Base-by-base conservation (phyloP, 1,140 invertebrate species). In the Nymphalis io region DNA sequence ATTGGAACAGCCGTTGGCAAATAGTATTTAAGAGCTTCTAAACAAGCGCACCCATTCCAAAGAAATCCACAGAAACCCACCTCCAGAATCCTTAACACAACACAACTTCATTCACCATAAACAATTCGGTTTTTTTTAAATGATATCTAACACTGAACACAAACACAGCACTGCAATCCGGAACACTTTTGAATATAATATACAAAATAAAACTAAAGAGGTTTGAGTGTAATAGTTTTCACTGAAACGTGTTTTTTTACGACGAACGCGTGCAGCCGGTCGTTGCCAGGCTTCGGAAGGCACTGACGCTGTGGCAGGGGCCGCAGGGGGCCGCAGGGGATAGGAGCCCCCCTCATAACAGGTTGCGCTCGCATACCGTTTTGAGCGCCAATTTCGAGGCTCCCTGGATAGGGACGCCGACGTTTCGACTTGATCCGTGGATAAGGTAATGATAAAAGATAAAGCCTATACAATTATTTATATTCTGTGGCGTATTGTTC, bases 121-220 rank as follows among this genome's bases (percentile, higher is more conserved):
- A 80, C 78, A 82, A 81, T 83, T 83, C 78, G 70, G 66, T 76
- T 76, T 70, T 74, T 76, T 71, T 39, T 62, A 53, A 55, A 67
- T 60, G 61, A 68, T 64, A 70, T 68, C 53, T 44, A 70, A 67
- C 62, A 48, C 66, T 72, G 72, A 70, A 74, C 73, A 74, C 59
- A 58, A 40, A 74, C 82, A 89, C 86, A 76, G 20, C 86, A 90
- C 88, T 91, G 89, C 89, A 91, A 91, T 91, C 89, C 89, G 74
- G 40, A 73, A 73, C 80, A 70, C 65, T 68, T 60, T 62, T 65
- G 1, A 11, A 20, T 20, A 51, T 20, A 51, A 51, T 63, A 68
- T 66, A 60, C 68, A 15, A 61, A 69, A 63, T 33, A 62, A 33
- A 20, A 62, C 59, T 40, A 21, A 44, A 20, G 59, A 46, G 21